A percentile compares a stretch with the other conserved stretches of the same genome.
Conservation (phyloP, 2,113 vertebrate genomes). For the Beaufortia kweichowensis region DNA sequence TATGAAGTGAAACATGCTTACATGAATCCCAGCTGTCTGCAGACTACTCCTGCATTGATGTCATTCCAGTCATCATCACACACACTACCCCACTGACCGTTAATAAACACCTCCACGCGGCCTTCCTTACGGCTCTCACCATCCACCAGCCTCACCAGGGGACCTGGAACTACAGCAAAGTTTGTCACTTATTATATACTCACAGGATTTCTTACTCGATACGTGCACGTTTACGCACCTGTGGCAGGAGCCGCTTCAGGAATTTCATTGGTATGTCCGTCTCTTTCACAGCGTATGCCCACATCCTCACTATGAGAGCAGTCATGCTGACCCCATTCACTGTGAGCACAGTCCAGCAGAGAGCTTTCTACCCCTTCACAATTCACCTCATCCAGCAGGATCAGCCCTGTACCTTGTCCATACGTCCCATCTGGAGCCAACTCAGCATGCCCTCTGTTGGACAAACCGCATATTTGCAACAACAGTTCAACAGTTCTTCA, state of each 20-base stretch:
- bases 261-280: constrained; percentile 44
- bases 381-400: constrained; percentile 83
- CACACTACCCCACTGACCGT: constrained; percentile 72
- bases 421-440: constrained; percentile 62
- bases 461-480: constrained; percentile 10
- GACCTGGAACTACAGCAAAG: constrained; percentile 57
- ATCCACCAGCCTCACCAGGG: constrained; percentile 68
- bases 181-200: no score
- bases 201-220: no score
- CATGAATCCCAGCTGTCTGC: constrained; percentile 73
- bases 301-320: constrained; percentile 85
- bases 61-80: constrained; percentile 78
- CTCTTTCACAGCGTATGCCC: constrained; percentile 72
- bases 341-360: constrained; percentile 77
- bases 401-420: constrained; percentile 74
- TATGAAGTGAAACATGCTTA: constrained; percentile 47
- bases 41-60: constrained; percentile 70
- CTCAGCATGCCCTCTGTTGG: constrained; percentile 62
- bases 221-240: no score
- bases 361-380: constrained; percentile 76
- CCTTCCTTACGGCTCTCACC: constrained; percentile 74
- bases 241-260: constrained; percentile 18
- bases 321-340: constrained; percentile 82
- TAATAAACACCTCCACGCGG: constrained; percentile 72
- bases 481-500: not conserved